Evolutionary conservation across 2,797 vertebrate species (phyloP).

Genomic region (Carduelis carduelis): DNA sequence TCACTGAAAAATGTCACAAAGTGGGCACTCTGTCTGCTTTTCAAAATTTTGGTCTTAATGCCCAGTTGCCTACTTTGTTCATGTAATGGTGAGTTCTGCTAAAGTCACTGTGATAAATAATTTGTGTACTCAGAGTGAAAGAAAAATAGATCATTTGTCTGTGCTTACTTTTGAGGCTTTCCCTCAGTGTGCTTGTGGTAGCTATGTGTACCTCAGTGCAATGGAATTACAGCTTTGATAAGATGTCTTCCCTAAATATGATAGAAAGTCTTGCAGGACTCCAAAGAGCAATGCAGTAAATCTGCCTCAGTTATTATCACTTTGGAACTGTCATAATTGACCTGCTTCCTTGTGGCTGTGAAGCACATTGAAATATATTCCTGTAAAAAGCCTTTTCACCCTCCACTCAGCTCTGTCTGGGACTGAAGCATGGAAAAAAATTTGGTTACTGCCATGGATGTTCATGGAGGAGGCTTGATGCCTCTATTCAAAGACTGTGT

Average conservation of each 20-base stretch:
- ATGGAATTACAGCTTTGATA: neutral
- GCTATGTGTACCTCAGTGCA: neutral
- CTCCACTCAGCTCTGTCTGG: neutral
- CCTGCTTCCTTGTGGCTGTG: neutral
- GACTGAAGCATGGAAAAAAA: neutral
- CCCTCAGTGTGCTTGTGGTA: neutral
- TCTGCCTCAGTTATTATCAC: neutral
- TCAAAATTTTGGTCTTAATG: neutral
- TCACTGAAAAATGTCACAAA: neutral
- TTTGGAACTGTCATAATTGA: neutral
- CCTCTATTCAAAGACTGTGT: neutral
- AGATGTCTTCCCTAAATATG: neutral
- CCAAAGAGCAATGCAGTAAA: neutral
- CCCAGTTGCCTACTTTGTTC: neutral
- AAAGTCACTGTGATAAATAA: neutral
- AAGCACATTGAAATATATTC: neutral
- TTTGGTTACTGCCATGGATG: neutral
- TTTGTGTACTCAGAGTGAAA: neutral
- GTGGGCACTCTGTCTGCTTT: neutral
- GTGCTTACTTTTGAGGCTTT: neutral
- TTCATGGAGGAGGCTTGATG: neutral
- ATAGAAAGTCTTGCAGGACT: neutral
- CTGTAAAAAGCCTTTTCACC: neutral
- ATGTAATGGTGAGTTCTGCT: neutral
- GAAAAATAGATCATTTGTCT: neutral